Percentiles rank a stretch among this genome's conserved stretches.
phyloP scores from a whole-genome alignment of 2,888 invertebrate species.

The Lasioglossum malachurum region DNA sequence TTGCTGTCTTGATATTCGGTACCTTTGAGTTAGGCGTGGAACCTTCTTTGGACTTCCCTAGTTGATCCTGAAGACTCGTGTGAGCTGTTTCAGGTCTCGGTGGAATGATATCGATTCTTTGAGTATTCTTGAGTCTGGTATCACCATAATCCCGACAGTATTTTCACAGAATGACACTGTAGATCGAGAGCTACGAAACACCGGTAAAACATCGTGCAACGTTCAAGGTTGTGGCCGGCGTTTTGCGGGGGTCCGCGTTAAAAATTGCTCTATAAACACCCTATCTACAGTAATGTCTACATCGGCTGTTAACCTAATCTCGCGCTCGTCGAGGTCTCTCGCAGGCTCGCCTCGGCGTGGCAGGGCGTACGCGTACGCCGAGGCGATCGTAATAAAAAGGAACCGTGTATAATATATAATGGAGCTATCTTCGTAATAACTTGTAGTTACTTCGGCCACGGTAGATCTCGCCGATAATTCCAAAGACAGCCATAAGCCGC shows the following conservation, averaged over 20 bases:
- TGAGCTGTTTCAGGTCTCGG: no score
- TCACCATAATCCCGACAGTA: not conserved
- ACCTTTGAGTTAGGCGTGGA: not conserved
- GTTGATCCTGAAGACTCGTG: no score
- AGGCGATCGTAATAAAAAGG: slow-evolving; percentile 71
- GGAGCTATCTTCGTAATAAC: slow-evolving; percentile 80
- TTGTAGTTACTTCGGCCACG: slow-evolving; percentile 77
- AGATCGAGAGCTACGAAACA: not conserved
- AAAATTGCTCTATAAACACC: slow-evolving; percentile 75
- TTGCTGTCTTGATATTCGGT: not conserved
- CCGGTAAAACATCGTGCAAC: not conserved
- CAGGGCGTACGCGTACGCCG: slow-evolving; percentile 53
- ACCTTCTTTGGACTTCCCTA: not conserved
- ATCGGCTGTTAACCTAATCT: slow-evolving; percentile 69
- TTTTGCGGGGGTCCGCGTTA: slow-evolving; percentile 11
- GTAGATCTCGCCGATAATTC: slow-evolving; percentile 79
- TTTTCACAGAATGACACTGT: not conserved
- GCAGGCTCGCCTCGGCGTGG: slow-evolving; percentile 33
- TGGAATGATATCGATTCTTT: no score
- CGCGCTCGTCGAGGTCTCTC: slow-evolving; percentile 51
- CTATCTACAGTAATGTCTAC: slow-evolving; percentile 72
- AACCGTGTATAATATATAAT: slow-evolving; percentile 81
- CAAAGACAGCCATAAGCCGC: slow-evolving; percentile 72
- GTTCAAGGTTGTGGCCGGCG: not conserved
- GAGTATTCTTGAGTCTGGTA: no score